phyloP scores from a whole-genome alignment of 2,113 vertebrate species.

The Corvus hawaiiensis region DNA sequence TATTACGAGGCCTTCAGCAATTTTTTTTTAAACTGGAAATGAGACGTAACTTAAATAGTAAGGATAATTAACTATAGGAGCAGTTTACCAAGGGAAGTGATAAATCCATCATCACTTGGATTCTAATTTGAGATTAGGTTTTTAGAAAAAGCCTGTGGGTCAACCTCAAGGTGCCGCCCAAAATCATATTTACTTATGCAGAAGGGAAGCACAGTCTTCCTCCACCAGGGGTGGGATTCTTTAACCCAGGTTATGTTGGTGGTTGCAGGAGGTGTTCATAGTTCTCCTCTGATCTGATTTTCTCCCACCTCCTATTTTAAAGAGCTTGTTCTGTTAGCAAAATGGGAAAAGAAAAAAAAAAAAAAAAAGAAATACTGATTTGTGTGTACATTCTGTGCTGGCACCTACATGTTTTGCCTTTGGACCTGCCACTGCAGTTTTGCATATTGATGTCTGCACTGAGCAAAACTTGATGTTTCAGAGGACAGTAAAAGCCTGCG shows the following conservation, averaged over 20 bases:
- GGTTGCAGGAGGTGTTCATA: background rate
- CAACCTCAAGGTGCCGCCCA: background rate
- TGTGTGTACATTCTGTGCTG: accelerated
- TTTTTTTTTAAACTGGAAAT: slow-evolving; percentile 25
- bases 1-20: background rate
- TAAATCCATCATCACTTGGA: slow-evolving; percentile 40
- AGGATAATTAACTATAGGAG: slow-evolving; percentile 47
- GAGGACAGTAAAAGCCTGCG: background rate
- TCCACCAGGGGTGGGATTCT: background rate
- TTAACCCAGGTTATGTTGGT: background rate
- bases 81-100: slow-evolving; percentile 46
- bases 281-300: background rate
- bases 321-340: background rate
- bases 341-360: accelerated
- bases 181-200: background rate
- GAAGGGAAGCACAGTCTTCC: background rate
- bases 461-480: background rate
- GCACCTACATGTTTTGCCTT: background rate
- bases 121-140: background rate
- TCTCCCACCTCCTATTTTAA: background rate
- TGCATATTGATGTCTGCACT: background rate
- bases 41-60: slow-evolving; percentile 50
- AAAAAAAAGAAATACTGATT: background rate
- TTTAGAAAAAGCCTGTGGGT: background rate
- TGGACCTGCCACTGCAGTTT: accelerated